These are phyloP conservation scores for Syrmaticus mikado DNA, from an alignment of 2,113 vertebrate genomes.

Conservation along the genomic window DNA sequence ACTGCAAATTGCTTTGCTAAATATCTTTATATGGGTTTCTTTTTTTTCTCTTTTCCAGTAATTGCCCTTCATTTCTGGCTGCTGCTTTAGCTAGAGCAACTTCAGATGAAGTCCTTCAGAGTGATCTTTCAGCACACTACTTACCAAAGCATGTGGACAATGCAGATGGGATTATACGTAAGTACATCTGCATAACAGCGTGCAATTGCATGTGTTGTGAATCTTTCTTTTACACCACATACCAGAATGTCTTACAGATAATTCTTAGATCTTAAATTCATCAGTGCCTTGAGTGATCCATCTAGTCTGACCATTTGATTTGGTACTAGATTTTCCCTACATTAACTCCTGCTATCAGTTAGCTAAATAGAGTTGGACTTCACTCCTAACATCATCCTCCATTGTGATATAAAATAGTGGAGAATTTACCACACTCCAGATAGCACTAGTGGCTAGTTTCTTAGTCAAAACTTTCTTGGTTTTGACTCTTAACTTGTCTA, in stretches of 20 bases:
- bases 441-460: background rate
- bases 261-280: background rate
- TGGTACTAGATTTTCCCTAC: background rate
- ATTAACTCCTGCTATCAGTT: background rate
- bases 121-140: slow-evolving; percentile 89
- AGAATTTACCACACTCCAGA: background rate
- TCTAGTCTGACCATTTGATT: background rate
- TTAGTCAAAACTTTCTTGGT: background rate
- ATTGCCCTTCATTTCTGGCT: slow-evolving; percentile 95
- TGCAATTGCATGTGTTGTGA: background rate
- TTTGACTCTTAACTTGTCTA: background rate
- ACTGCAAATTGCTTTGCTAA: background rate
- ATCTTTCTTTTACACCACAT: background rate
- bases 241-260: background rate
- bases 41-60: slow-evolving; percentile 79
- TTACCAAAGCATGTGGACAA: slow-evolving; percentile 86
- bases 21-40: background rate
- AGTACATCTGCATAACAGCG: slow-evolving; percentile 60
- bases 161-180: slow-evolving; percentile 89
- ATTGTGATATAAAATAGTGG: fast-evolving
- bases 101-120: slow-evolving; percentile 90
- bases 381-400: background rate
- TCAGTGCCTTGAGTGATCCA: background rate
- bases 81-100: slow-evolving; percentile 93
- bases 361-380: fast-evolving